Base-by-base conservation (phyloP, 2,113 vertebrate species). In the Astur gentilis region DNA sequence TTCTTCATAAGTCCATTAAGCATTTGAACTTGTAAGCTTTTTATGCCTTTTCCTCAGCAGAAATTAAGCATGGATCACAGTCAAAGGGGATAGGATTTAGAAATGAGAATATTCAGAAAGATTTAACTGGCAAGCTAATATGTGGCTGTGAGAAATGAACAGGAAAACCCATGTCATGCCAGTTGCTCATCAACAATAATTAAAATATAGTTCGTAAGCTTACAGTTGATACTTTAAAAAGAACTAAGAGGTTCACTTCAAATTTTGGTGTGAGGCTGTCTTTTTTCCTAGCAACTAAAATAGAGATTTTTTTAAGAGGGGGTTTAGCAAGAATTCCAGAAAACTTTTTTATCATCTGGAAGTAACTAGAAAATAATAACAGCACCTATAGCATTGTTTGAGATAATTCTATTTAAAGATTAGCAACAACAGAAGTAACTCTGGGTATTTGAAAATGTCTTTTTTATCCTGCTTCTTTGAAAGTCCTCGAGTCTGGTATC, bases 1-100 rank as follows among this genome's bases (percentile, higher is more conserved):
- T 90, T 95, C 76, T 90, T 95, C 90, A 58, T 94, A 93, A 97
- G 87, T 71, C 60, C 70, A 54, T 92, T 93, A 90, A 87, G 50
- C 54, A 67, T 90, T 83, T 95, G 91, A 90, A 91, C 57, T 66
- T 15, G 14, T 90, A 88, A 96, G 89, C 71, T 10, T 87, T 92
- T 95, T 73, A 36, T 84, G 66, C 54, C 71, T 89, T 85, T 93
- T 85, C 44, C 21, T 65, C 77, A 72, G 16, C 42, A 87, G 69
- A 95, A 97, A 45, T 55, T 62, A 92, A 77, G 49, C 50, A 52
- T 42, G 16, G 64, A 87, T 95, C 65, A 75, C n/a, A 57, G 62
- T 94, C 70, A 89, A 61, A 89, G 17, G 32, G 42, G 76, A 55
- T 29, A 71, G 60, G 90, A 66, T 76, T 96, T 90, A 76, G 47